Percentiles rank a stretch among this genome's conserved stretches.
Evolutionary conservation across 1,140 invertebrate genomes (phyloP).

Genomic region (Lepidurus apus): DNA sequence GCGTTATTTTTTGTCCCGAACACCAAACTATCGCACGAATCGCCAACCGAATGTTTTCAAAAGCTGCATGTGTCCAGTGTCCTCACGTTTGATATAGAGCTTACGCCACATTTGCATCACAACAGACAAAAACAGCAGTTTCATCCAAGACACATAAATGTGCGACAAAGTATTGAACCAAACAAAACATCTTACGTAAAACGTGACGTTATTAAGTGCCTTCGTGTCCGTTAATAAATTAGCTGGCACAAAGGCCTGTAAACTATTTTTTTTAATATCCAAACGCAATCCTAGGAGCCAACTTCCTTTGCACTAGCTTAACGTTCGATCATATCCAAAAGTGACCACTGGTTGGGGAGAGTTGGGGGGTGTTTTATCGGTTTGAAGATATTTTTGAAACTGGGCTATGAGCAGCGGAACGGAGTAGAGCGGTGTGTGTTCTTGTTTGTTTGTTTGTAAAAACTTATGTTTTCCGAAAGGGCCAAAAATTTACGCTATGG

Average conservation of each 20-base stretch:
- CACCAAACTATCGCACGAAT: background rate
- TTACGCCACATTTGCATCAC: constrained; percentile 6
- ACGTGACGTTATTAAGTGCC: background rate
- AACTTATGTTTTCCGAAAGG: background rate
- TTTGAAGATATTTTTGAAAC: constrained; percentile 11
- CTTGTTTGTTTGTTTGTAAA: background rate
- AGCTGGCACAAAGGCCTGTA: constrained; percentile 4
- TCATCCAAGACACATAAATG: constrained; percentile 5
- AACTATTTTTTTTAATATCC: constrained; percentile 6
- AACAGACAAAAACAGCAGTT: background rate
- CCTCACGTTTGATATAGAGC: constrained; percentile 1
- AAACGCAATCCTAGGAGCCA: constrained; percentile 21
- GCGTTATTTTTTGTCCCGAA: background rate
- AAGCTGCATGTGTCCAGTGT: constrained; percentile 14
- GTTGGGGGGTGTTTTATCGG: background rate
- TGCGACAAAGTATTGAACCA: constrained; percentile 9
- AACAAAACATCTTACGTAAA: constrained; percentile 7
- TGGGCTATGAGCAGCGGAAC: constrained; percentile 20
- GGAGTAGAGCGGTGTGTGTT: background rate
- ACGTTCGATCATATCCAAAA: background rate
- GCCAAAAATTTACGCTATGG: constrained; percentile 13
- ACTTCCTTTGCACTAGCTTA: constrained; percentile 19
- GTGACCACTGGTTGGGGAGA: background rate
- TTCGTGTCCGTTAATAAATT: constrained; percentile 1
- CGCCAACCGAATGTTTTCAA: background rate